Evolutionary conservation across 2,113 vertebrate species (phyloP), one percentile per base, ranked within the genome.

Genomic region (Nycticryphes semicollaris): DNA sequence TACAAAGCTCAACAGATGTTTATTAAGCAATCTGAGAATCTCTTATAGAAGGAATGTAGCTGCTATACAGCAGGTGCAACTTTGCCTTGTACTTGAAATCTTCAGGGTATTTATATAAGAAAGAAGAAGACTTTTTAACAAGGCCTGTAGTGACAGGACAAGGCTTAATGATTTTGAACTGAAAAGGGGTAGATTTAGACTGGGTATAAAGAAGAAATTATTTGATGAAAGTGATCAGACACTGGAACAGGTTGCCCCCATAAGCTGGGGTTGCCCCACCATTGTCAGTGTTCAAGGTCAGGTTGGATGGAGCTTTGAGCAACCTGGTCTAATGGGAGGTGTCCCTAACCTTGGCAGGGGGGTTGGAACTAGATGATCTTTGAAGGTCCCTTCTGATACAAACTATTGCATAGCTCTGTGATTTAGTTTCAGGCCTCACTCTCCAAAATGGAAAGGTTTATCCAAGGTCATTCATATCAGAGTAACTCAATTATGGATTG

Each of bases 341-440:
- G 11, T 17, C 15, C 18, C 13, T 74, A 33, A 6, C 28, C 2
- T 3, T 4, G 21, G 33, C 20, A 28, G 14, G 1, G 6, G 27
- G 1, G 0, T n/a, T 60, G 22, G 17, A 78, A 74, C 16, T 35
- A 35, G 12, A 22, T 31, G 22, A 9, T 4, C 25, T 93, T 45
- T 59, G 20, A 76, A 75, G 7, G 37, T 66, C 4, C 7, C 6
- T 83, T 89, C 22, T 3, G 5, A 21, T 12, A 4, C 16, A 53
- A 85, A 50, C 9, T 2, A 7, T 25, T 67, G 31, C 54, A 5
- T 70, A 30, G 16, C 14, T 57, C 41, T 47, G 4, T 41, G 41
- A 20, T 50, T 68, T 50, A 30, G 3, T 37, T 70, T 45, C 21
- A 39, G 54, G 47, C 14, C 27, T 76, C 14, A 9, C 2, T 9